Evolutionary conservation across 2,113 vertebrate genomes (phyloP).

Genomic region (Laticauda laticaudata): DNA sequence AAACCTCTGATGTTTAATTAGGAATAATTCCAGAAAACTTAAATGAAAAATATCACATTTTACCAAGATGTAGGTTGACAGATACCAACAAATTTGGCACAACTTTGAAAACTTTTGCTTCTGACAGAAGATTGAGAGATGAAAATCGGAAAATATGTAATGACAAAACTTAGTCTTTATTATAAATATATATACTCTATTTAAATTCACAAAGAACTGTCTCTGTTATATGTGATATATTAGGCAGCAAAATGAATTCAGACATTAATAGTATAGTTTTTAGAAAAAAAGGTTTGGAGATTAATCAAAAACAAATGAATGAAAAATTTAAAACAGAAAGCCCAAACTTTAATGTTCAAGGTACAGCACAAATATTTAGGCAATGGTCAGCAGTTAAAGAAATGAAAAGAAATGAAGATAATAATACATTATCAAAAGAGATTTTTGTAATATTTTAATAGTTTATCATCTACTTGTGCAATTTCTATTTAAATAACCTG

Average conservation of each 20-base stretch:
- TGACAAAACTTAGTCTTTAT: background rate
- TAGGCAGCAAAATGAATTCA: background rate
- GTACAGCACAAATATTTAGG: background rate
- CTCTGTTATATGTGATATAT: background rate
- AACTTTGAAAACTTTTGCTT: background rate
- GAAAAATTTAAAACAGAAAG: background rate
- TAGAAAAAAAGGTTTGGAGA: background rate
- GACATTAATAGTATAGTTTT: background rate
- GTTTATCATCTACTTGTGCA: background rate
- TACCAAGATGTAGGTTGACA: background rate
- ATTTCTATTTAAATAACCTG: background rate
- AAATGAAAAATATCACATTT: background rate
- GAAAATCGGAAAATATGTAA: background rate
- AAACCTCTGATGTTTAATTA: background rate
- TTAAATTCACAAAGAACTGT: background rate
- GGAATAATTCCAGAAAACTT: background rate
- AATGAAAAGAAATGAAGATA: background rate
- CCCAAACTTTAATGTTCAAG: background rate
- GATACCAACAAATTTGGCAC: background rate
- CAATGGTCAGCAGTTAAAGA: background rate
- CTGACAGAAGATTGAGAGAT: background rate
- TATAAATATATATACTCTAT: too few species aligned
- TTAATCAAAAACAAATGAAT: background rate
- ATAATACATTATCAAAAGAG: background rate
- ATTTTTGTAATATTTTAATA: background rate